phyloP scores from a whole-genome alignment of 2,797 vertebrate species.

The Sebastes hubbsi region DNA sequence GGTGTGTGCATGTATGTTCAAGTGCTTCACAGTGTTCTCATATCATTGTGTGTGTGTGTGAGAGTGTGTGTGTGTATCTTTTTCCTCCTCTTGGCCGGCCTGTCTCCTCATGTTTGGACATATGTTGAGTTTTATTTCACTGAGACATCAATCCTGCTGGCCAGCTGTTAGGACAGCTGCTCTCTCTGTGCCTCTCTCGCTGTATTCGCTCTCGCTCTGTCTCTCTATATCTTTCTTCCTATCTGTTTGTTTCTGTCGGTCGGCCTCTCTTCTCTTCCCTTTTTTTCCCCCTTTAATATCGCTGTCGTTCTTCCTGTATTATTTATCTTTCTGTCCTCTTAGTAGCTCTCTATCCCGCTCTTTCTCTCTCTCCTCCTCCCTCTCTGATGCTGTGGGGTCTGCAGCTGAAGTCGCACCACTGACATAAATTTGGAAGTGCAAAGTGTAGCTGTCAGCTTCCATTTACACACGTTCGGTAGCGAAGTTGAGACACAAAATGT shows the following conservation, averaged over 20 bases:
- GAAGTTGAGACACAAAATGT: constrained; percentile 27
- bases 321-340: background rate
- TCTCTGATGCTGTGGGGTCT: constrained; percentile 50
- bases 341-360: background rate
- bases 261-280: background rate
- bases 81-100: constrained; percentile 45
- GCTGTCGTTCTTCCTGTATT: background rate
- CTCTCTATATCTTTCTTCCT: background rate
- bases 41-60: constrained; percentile 23
- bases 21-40: constrained; percentile 28
- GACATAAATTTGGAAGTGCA: constrained; percentile 69
- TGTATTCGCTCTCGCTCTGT: constrained; percentile 11
- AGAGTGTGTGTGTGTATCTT: constrained; percentile 40
- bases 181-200: constrained; percentile 49
- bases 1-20: constrained; percentile 34
- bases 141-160: constrained; percentile 77
- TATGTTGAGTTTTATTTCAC: constrained; percentile 81
- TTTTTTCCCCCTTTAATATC: background rate
- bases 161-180: constrained; percentile 79
- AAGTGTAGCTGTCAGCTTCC: constrained; percentile 71
- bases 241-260: background rate
- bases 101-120: constrained; percentile 76
- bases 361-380: background rate
- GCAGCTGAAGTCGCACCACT: constrained; percentile 48
- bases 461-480: constrained; percentile 45